phyloP scores from a whole-genome alignment of 2,797 vertebrate genomes.

The Cyprinodon diabolis region DNA sequence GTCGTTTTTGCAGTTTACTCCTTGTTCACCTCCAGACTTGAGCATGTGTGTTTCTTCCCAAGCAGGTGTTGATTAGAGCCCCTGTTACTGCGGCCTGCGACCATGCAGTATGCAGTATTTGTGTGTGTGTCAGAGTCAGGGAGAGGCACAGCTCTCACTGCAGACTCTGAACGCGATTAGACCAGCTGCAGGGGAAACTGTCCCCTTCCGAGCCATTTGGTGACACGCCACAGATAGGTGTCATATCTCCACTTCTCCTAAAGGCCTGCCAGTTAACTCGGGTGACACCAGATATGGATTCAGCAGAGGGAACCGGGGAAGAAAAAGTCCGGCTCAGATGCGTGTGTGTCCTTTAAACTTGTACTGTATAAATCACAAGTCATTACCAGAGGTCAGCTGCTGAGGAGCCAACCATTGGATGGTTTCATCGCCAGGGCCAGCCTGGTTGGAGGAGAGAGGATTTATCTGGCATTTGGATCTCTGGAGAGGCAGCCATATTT shows the following conservation, averaged over 20 bases:
- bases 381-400: conserved; percentile 76
- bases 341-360: conserved; percentile 67
- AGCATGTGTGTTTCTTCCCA: conserved; percentile 43
- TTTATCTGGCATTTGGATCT: conserved; percentile 73
- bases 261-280: conserved; percentile 72
- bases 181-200: conserved; percentile 74
- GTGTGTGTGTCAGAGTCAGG: conserved; percentile 40
- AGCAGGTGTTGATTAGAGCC: conserved; percentile 77
- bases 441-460: conserved; percentile 74
- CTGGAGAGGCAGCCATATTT: conserved; percentile 76
- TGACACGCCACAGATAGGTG: conserved; percentile 71
- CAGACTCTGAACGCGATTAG: conserved; percentile 61
- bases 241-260: conserved; percentile 62
- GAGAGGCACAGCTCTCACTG: conserved; percentile 60
- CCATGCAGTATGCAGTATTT: conserved; percentile 43
- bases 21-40: conserved; percentile 5
- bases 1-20: not conserved
- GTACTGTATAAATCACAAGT: conserved; percentile 78
- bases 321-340: conserved; percentile 34
- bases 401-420: conserved; percentile 63
- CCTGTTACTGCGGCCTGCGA: conserved; percentile 55
- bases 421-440: conserved; percentile 53
- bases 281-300: conserved; percentile 70
- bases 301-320: conserved; percentile 9
- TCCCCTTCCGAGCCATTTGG: conserved; percentile 73